phyloP scores from a whole-genome alignment of 2,113 vertebrate genomes.

The Eulemur rufifrons region DNA sequence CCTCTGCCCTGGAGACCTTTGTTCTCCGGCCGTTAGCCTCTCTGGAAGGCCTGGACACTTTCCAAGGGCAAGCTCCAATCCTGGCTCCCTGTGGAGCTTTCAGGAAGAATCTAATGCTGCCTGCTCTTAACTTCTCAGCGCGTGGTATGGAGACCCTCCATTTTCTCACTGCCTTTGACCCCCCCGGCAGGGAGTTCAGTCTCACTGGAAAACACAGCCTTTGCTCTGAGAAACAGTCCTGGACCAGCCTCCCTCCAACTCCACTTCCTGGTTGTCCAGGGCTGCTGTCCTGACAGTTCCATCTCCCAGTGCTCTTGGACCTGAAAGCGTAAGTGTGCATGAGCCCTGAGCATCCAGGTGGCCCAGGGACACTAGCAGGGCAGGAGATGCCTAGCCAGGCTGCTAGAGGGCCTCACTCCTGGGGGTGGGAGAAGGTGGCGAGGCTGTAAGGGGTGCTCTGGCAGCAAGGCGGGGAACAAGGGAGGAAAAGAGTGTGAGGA shows the following conservation, averaged over 20 bases:
- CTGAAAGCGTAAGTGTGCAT: not conserved
- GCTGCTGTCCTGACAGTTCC: not conserved
- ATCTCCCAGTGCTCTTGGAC: not conserved
- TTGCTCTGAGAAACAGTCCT: not conserved
- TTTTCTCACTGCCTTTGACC: not conserved
- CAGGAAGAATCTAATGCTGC: not conserved
- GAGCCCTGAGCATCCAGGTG: not conserved
- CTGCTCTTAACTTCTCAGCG: not conserved
- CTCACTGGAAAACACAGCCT: not conserved
- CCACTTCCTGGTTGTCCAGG: not conserved
- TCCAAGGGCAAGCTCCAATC: not conserved
- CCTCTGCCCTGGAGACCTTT: not conserved
- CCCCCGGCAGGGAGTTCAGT: not conserved
- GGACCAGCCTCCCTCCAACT: not conserved
- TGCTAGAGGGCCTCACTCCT: not conserved
- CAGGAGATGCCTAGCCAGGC: not conserved
- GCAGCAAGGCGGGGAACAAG: not conserved
- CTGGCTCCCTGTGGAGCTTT: not conserved
- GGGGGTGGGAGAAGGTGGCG: not conserved
- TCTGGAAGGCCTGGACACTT: not conserved
- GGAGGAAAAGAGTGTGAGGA: not conserved
- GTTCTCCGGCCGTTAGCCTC: not conserved
- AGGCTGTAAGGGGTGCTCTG: not conserved
- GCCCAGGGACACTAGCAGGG: not conserved
- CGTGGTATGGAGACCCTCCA: not conserved